Conservation (phyloP, 2,113 vertebrate species). For the Cottus gobio region DNA sequence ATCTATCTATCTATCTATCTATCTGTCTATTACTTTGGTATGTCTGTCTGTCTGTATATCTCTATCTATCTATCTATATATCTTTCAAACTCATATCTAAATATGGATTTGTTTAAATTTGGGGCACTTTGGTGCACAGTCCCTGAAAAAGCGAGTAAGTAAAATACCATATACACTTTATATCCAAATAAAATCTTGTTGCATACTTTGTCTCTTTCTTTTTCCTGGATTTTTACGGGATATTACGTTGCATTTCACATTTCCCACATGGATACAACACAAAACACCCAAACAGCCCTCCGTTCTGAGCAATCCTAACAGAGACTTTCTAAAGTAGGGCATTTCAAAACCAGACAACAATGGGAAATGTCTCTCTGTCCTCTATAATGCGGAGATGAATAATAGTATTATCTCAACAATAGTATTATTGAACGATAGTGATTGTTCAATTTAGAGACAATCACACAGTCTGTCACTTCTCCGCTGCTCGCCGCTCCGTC, state of each 20-base stretch:
- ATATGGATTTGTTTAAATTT: neutral
- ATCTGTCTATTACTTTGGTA: neutral
- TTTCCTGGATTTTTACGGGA: conserved; percentile 25
- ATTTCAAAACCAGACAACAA: conserved; percentile 67
- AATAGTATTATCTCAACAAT: conserved; percentile 71
- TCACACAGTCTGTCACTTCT: conserved; percentile 69
- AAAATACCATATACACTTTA: neutral
- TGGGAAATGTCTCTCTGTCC: conserved; percentile 53
- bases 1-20: neutral
- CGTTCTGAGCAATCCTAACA: conserved; percentile 42
- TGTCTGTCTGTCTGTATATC: too few species aligned
- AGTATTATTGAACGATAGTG: conserved; percentile 61
- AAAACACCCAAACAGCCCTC: conserved; percentile 22
- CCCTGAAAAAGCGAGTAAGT: conserved; percentile 5
- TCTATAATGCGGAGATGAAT: conserved; percentile 57
- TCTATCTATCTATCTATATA: neutral
- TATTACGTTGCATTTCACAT: conserved; percentile 30
- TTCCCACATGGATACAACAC: conserved; percentile 24
- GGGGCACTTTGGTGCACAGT: neutral
- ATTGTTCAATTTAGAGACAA: conserved; percentile 75
- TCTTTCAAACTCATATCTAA: neutral
- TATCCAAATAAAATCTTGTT: conserved; percentile 20
- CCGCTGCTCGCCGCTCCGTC: conserved; percentile 45
- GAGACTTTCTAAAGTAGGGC: conserved; percentile 62
- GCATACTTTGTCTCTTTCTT: conserved; percentile 18